phyloP scores from a whole-genome alignment of 2,888 invertebrate genomes.

The Tetheella fluctuosa region DNA sequence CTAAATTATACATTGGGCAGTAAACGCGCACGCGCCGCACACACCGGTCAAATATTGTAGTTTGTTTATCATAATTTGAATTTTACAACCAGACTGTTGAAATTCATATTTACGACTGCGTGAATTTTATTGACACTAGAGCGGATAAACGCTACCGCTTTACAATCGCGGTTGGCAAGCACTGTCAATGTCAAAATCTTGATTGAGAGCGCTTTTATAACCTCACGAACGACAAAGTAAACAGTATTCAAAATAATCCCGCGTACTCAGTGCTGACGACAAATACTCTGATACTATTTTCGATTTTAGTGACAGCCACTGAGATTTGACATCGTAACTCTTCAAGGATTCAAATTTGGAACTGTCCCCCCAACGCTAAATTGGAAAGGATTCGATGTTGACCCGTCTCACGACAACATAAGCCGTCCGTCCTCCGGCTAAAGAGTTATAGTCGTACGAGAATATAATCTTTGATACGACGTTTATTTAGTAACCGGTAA shows the following conservation, averaged over 20 bases:
- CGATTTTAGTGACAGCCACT: constrained; percentile 63
- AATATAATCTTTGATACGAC: constrained; percentile 47
- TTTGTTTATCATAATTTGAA: constrained; percentile 74
- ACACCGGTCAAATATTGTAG: constrained; percentile 40
- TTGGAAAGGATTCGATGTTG: constrained; percentile 43
- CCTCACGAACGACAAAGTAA: constrained; percentile 59
- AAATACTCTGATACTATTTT: constrained; percentile 61
- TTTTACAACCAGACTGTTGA: constrained; percentile 71
- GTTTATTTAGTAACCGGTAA: constrained; percentile 46
- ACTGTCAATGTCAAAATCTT: constrained; percentile 64
- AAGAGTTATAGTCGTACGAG: constrained; percentile 56
- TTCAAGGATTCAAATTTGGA: constrained; percentile 73
- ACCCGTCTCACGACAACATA: constrained; percentile 42
- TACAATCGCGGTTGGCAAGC: constrained; percentile 48
- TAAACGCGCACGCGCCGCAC: constrained; percentile 39
- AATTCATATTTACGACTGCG: constrained; percentile 70
- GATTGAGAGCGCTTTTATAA: constrained; percentile 64
- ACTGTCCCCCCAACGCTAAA: constrained; percentile 44
- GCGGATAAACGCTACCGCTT: constrained; percentile 53
- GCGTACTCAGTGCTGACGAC: constrained; percentile 32
- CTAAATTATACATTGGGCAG: constrained; percentile 44
- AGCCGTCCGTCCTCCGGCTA: constrained; percentile 40
- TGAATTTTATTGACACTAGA: constrained; percentile 68
- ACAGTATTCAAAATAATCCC: constrained; percentile 54
- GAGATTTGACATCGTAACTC: constrained; percentile 77